These are phyloP conservation scores for Apotomis turbidana DNA, from an alignment of 2,888 invertebrate genomes.

Conservation along the genomic window DNA sequence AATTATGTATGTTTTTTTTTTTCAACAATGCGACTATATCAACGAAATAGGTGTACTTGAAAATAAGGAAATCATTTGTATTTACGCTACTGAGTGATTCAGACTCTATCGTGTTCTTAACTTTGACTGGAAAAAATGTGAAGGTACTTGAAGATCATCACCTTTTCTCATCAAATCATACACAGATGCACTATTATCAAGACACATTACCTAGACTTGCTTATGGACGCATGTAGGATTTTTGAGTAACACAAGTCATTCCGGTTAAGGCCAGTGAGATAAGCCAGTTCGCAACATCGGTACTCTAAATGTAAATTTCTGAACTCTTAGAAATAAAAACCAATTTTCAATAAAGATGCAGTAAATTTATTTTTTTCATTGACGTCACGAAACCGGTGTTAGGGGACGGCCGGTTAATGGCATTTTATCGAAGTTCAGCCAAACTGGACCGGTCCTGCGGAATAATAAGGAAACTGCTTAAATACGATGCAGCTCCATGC, in stretches of 20 bases:
- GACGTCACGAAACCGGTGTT: conserved; percentile 21
- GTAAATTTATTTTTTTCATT: background rate
- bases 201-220: too few species aligned
- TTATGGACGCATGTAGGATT: background rate
- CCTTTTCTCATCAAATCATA: too few species aligned
- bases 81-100: too few species aligned
- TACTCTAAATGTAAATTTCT: conserved; percentile 8
- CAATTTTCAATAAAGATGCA: background rate
- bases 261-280: conserved; percentile 1
- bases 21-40: too few species aligned
- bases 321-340: background rate
- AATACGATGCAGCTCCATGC: too few species aligned
- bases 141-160: too few species aligned
- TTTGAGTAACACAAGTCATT: background rate
- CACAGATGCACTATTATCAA: too few species aligned
- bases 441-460: background rate
- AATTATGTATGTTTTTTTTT: too few species aligned
- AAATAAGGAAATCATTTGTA: too few species aligned
- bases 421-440: background rate
- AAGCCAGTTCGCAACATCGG: background rate
- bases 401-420: background rate
- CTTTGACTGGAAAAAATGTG: too few species aligned
- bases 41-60: too few species aligned
- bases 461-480: background rate
- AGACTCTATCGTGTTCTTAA: too few species aligned